Percentiles rank a stretch among this genome's conserved stretches.
Evolutionary conservation across 2,797 vertebrate genomes (phyloP).

Genomic region (Tauraco hartlaubi): DNA sequence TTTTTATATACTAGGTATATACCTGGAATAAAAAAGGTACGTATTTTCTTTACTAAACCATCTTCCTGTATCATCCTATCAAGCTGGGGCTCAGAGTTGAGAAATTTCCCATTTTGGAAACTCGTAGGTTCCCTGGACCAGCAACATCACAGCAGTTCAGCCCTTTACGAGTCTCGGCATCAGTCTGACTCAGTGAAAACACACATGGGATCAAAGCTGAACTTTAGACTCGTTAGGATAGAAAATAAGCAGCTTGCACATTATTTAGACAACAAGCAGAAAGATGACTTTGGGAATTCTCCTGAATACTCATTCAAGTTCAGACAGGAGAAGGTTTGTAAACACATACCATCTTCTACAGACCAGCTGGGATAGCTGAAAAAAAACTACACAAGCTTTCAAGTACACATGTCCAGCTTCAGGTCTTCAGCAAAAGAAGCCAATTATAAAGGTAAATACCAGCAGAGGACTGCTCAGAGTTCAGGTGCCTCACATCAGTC

Average conservation of each 20-base stretch:
- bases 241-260: background rate
- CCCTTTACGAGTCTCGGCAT: too few species aligned
- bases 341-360: background rate
- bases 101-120: background rate
- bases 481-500: background rate
- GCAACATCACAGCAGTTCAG: background rate
- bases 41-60: background rate
- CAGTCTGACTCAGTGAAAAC: background rate
- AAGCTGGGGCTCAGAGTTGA: background rate
- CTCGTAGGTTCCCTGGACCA: background rate
- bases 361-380: background rate
- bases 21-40: background rate
- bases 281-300: background rate
- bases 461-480: background rate
- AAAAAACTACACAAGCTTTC: background rate
- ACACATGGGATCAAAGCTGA: background rate
- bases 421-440: background rate
- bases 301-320: background rate
- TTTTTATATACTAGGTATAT: background rate
- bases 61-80: background rate
- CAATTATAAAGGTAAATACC: background rate
- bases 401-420: background rate
- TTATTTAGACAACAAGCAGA: background rate
- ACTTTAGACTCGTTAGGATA: background rate
- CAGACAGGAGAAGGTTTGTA: background rate